These are phyloP conservation scores for Rutpela maculata DNA, from an alignment of 2,888 invertebrate genomes.

Conservation along the genomic window DNA sequence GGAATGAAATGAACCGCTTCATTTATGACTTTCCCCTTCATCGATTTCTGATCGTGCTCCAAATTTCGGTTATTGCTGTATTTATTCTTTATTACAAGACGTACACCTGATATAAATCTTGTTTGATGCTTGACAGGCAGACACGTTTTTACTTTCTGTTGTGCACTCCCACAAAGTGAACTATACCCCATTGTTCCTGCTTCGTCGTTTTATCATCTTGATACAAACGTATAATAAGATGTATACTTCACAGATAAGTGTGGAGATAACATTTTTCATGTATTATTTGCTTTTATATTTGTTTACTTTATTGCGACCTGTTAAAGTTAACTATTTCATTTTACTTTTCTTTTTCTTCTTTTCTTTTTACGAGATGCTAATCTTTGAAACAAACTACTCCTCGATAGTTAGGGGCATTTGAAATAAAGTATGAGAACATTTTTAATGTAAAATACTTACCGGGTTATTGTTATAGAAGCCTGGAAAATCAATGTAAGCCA, in stretches of 20 bases:
- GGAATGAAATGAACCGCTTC: background rate
- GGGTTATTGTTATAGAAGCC: too few relatives aligned
- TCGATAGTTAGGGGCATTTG: too few relatives aligned
- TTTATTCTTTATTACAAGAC: background rate
- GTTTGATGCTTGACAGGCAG: background rate
- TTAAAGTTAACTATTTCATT: background rate
- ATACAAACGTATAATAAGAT: background rate
- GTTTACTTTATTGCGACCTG: background rate
- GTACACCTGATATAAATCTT: conserved; percentile 7
- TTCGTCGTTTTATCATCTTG: background rate
- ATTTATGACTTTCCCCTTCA: conserved; percentile 1
- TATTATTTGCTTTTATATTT: conserved; percentile 1
- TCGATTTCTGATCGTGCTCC: background rate
- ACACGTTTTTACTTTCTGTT: conserved; percentile 7
- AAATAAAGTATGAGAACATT: too few relatives aligned
- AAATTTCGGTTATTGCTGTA: background rate
- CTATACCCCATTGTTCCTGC: background rate
- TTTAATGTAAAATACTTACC: too few relatives aligned
- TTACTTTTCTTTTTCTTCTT: background rate
- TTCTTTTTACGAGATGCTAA: background rate
- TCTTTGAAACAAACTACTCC: background rate
- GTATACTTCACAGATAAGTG: background rate
- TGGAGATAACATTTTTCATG: background rate
- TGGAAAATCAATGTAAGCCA: too few relatives aligned
- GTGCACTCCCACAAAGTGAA: conserved; percentile 3